Evolutionary conservation across 2,113 vertebrate species (phyloP), one percentile per base, ranked within the genome.

Genomic region (Lates calcarifer): DNA sequence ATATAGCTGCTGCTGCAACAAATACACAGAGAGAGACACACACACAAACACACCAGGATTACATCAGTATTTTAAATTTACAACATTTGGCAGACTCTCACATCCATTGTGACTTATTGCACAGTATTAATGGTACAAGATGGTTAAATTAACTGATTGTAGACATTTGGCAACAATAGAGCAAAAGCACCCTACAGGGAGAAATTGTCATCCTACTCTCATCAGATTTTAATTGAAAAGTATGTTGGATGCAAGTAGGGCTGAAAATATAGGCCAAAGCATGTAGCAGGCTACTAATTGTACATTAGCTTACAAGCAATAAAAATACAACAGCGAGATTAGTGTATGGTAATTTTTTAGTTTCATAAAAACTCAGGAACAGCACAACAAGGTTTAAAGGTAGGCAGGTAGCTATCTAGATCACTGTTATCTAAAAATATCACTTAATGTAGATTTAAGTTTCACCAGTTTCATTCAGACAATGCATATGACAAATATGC

Each of bases 61-160:
- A 33, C 35, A 77, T 76, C 70, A 68, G 56, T 49, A 63, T 63
- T 56, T 68, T n/a, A n/a, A 61, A 41, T 24, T 41, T 49, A 60
- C 18, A 57, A 18, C 57, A 49, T 66, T 74, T 70, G 37, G 63
- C 57, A 60, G 51, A 18, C 28, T 47, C 11, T 74, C 33, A 63
- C 49, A 56, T 70, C 61, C 22, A 31, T 24, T 69, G 31, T 24
- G 20, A 61, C 18, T 64, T 61, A 8, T 26, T 72, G 64, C 53
- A 70, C 66, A 43, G 65, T 55, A 74, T 77, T 82, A 56, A 61
- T 33, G 41, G 31, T 47, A n/a, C 43, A 62, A 35, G 62, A 71
- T 0, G 2, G 22, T 74, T 60, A 62, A 63, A 72, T 51, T 41
- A 84, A 75, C 29, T 18, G 41, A 73, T 82, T 10, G 8, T 33